Evolutionary conservation across 2,888 invertebrate genomes (phyloP).

Genomic region (Clistopyga incitator): DNA sequence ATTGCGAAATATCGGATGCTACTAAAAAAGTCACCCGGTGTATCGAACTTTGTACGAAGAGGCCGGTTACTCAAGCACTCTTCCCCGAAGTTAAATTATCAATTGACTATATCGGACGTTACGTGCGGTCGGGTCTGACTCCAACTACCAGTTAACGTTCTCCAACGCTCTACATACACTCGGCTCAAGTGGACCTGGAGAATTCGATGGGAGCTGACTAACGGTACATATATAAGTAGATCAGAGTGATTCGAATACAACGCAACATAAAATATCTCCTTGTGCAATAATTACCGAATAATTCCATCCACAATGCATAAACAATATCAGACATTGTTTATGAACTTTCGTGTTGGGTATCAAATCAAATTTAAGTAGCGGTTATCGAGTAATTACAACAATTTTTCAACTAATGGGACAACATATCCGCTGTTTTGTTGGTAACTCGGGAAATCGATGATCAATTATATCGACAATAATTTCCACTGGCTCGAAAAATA

Average conservation of each 20-base stretch:
- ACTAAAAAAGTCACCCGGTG: neutral
- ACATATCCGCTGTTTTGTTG: neutral
- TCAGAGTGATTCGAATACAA: neutral
- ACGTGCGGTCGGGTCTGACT: constrained; percentile 1
- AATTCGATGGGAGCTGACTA: constrained; percentile 1
- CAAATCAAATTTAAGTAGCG: neutral
- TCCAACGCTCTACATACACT: constrained; percentile 8
- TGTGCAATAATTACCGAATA: neutral
- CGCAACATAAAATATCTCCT: neutral
- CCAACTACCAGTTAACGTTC: constrained; percentile 44
- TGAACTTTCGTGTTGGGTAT: neutral
- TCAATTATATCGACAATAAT: neutral
- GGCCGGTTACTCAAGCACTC: neutral
- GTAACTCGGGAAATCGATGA: neutral
- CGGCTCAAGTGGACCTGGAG: neutral
- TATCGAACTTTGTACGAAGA: neutral
- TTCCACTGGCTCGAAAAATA: neutral
- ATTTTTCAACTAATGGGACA: neutral
- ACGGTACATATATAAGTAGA: constrained; percentile 13
- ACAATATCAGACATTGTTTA: neutral
- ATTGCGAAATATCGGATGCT: neutral
- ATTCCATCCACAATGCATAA: neutral
- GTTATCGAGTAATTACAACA: neutral
- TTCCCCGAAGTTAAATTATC: constrained; percentile 41
- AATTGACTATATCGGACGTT: constrained; percentile 50